Conservation (phyloP, 2,113 vertebrate genomes). For the Seriola aureovittata region DNA sequence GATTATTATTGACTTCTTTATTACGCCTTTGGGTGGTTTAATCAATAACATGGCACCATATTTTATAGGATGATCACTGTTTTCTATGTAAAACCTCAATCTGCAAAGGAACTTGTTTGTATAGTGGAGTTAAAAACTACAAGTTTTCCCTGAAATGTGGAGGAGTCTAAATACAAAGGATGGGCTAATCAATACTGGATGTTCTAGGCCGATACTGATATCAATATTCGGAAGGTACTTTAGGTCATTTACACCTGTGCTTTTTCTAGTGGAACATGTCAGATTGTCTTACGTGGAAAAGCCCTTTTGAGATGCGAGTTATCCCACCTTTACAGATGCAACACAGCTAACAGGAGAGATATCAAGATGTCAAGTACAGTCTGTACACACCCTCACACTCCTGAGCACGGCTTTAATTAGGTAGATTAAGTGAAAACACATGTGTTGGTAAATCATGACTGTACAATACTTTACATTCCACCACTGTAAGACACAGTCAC, state of each 20-base stretch:
- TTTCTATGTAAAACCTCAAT: neutral
- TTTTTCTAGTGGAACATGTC: neutral
- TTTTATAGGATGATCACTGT: neutral
- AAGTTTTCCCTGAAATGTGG: no score
- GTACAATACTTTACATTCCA: constrained; percentile 31
- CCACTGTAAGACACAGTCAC: constrained; percentile 47
- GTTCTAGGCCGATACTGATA: neutral
- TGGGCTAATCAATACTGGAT: no score
- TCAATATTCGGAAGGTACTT: neutral
- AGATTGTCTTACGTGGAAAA: neutral
- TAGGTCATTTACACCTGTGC: neutral
- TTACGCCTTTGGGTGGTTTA: neutral
- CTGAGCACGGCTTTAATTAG: constrained; percentile 31
- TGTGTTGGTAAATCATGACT: constrained; percentile 31
- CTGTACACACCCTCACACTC: neutral
- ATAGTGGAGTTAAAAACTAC: no score
- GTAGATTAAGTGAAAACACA: constrained; percentile 38
- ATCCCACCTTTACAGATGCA: constrained; percentile 3
- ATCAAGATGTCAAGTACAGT: neutral
- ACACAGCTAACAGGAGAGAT: neutral
- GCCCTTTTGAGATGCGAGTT: neutral
- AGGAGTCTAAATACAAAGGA: no score
- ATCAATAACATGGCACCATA: neutral
- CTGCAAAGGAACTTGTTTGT: neutral
- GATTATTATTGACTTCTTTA: no score